Percentiles rank a stretch among this genome's conserved stretches.
Conservation (phyloP, 23 tunicate species). For the Ciona savignyi region DNA sequence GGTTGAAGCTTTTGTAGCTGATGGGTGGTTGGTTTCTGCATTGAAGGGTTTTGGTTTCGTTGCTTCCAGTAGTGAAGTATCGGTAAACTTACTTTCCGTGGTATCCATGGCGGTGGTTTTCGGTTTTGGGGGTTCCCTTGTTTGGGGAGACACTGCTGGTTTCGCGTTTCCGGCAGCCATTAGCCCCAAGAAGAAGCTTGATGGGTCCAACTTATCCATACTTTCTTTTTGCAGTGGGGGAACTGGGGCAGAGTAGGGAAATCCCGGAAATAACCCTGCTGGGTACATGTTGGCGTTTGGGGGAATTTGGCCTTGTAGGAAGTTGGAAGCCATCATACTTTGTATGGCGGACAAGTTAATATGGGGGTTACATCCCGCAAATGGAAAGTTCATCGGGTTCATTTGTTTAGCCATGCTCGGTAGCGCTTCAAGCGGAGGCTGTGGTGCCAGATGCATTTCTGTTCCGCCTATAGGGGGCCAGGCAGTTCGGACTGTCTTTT, state of each 20-base stretch:
- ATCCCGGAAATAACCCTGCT: neutral
- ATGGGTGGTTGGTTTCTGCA: no score
- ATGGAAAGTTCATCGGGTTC: neutral
- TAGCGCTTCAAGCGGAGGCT: neutral
- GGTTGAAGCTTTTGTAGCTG: neutral
- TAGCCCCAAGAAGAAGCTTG: conserved; percentile 13
- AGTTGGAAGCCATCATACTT: neutral
- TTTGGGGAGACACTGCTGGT: neutral
- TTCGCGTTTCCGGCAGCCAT: conserved; percentile 10
- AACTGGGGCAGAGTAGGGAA: neutral
- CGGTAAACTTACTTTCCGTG: neutral
- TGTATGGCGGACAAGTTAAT: neutral
- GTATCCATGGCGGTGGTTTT: neutral
- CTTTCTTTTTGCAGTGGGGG: neutral
- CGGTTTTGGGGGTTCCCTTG: neutral
- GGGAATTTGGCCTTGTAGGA: neutral
- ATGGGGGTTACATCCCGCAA: neutral
- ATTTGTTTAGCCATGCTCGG: neutral
- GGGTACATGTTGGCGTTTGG: neutral
- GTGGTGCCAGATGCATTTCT: neutral
- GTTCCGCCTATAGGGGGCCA: conserved; percentile 5
- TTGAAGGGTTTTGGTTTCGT: no score
- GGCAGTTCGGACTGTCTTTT: conserved; percentile 3
- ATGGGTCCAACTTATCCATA: conserved; percentile 4
- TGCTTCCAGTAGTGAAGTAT: no score